These are phyloP conservation scores for Pteropus rufus DNA, from an alignment of 2,797 vertebrate species.

Conservation along the genomic window DNA sequence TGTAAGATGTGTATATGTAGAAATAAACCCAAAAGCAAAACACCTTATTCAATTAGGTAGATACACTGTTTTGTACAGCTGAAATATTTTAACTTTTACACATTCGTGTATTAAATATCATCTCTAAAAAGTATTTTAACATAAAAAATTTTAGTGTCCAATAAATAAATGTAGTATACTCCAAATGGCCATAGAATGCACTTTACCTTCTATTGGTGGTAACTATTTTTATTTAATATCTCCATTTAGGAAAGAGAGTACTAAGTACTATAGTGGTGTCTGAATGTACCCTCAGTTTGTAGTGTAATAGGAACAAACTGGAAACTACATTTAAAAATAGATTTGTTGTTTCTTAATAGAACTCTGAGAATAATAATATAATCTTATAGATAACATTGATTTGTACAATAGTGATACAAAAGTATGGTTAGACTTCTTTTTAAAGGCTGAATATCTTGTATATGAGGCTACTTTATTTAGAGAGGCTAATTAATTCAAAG, in stretches of 20 bases:
- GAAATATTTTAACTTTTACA: constrained; percentile 32
- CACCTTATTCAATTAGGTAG: constrained; percentile 14
- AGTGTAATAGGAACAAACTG: constrained; percentile 1
- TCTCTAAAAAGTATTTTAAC: not conserved
- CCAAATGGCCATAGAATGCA: not conserved
- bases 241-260: constrained; percentile 28
- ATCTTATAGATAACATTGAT: constrained; percentile 10
- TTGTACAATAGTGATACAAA: not conserved
- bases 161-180: not conserved
- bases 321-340: constrained; percentile 37
- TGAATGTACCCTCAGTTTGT: constrained; percentile 33
- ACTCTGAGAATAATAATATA: not conserved
- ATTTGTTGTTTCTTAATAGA: constrained; percentile 27
- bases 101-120: constrained; percentile 19
- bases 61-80: not conserved
- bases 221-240: constrained; percentile 17
- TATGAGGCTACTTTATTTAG: constrained; percentile 9
- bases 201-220: not conserved
- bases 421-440: not conserved
- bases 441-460: not conserved
- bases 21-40: constrained; percentile 26
- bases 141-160: not conserved
- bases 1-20: not conserved
- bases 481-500: constrained; percentile 37
- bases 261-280: not conserved